Conservation (phyloP, 1,140 invertebrate species). For the Brachionus calyciflorus region DNA sequence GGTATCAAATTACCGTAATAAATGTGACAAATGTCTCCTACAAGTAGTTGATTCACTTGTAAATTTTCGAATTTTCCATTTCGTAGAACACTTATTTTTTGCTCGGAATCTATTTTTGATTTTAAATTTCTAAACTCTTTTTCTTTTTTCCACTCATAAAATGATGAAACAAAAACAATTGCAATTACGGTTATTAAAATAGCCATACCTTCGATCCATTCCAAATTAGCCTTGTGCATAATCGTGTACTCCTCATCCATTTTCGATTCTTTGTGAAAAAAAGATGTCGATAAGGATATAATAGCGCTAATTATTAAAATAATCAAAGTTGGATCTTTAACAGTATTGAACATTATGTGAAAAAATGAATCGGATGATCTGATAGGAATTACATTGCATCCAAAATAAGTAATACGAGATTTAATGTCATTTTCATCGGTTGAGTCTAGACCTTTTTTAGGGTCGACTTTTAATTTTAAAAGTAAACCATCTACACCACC, state of each 20-base stretch:
- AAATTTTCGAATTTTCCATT: slow-evolving; percentile 86
- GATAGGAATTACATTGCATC: too few species aligned
- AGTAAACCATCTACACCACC: too few species aligned
- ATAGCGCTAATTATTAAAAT: too few species aligned
- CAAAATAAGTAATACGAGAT: too few species aligned
- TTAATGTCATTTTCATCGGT: too few species aligned
- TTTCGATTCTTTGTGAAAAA: too few species aligned
- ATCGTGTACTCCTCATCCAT: background rate
- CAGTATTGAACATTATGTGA: too few species aligned
- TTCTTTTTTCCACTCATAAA: slow-evolving; percentile 99
- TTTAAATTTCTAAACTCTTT: slow-evolving; percentile 93
- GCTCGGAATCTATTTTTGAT: slow-evolving; percentile 95
- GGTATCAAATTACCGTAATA: slow-evolving; percentile 82
- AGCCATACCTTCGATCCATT: slow-evolving; percentile 94
- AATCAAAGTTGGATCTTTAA: too few species aligned
- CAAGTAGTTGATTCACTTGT: slow-evolving; percentile 91
- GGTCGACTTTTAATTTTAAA: too few species aligned
- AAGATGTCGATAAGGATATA: too few species aligned
- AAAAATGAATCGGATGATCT: too few species aligned
- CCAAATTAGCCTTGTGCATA: background rate
- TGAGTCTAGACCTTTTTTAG: too few species aligned
- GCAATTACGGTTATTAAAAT: slow-evolving; percentile 96
- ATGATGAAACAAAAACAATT: slow-evolving; percentile 94
- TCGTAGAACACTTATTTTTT: slow-evolving; percentile 94
- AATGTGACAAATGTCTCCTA: slow-evolving; percentile 92